Percentiles rank a stretch among this genome's conserved stretches.
Conservation (phyloP, 1,140 invertebrate genomes). For the Tetramorium alpestre region DNA sequence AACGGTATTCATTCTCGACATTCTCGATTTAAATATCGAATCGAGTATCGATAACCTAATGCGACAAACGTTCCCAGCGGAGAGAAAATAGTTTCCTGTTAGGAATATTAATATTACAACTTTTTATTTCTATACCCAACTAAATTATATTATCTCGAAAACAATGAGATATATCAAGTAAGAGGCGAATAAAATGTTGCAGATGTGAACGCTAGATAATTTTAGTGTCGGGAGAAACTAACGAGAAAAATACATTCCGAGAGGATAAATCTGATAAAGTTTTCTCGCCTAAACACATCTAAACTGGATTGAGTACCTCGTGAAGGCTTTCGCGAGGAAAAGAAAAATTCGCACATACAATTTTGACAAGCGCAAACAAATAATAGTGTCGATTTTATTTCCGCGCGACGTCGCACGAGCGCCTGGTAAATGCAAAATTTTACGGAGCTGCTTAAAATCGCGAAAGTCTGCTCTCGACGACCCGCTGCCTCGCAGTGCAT, state of each 20-base stretch:
- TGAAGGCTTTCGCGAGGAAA: slow-evolving; percentile 17
- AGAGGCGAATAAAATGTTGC: not conserved
- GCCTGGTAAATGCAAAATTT: slow-evolving; percentile 58
- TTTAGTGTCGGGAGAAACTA: not conserved
- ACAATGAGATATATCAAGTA: not conserved
- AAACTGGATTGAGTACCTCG: not conserved
- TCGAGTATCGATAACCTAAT: not conserved
- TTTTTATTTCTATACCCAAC: not conserved
- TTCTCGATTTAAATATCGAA: slow-evolving; percentile 2
- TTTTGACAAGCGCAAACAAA: slow-evolving; percentile 55
- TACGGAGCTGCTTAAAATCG: slow-evolving; percentile 71
- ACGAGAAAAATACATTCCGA: not conserved
- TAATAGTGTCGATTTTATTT: slow-evolving; percentile 66
- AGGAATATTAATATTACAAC: not conserved
- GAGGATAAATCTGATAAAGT: not conserved
- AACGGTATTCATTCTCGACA: slow-evolving; percentile 22
- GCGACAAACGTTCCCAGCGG: not conserved
- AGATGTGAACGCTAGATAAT: not conserved
- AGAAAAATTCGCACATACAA: slow-evolving; percentile 48
- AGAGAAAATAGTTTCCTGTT: not conserved
- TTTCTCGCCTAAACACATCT: not conserved
- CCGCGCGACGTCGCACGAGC: slow-evolving; percentile 30
- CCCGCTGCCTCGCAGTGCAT: slow-evolving; percentile 10
- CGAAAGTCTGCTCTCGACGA: slow-evolving; percentile 42
- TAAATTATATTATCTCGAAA: not conserved